phyloP scores from a whole-genome alignment of 2,888 invertebrate genomes.

The Agrochola circellaris region DNA sequence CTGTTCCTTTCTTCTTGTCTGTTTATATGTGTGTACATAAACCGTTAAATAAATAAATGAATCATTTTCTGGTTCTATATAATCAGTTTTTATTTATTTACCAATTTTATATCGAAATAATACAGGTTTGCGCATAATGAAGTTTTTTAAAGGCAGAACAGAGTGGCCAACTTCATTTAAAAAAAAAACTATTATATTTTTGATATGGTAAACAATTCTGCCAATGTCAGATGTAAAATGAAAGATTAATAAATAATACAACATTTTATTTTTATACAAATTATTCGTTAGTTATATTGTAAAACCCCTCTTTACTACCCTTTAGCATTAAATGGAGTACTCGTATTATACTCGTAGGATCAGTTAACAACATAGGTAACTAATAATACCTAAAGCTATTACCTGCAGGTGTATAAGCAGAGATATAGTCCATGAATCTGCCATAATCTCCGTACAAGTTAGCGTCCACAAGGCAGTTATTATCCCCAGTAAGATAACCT shows the following conservation, averaged over 20 bases:
- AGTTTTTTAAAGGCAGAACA: background rate
- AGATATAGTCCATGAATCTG: conserved; percentile 33
- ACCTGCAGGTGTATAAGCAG: conserved; percentile 33
- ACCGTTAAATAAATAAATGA: too few species aligned
- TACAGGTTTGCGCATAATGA: background rate
- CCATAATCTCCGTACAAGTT: conserved; percentile 27
- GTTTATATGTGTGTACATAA: too few species aligned
- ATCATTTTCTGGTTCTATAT: too few species aligned
- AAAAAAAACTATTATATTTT: background rate
- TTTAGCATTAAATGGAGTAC: background rate
- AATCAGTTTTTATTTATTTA: too few species aligned
- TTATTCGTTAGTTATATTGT: background rate
- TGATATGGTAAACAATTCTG: background rate
- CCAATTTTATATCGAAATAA: background rate
- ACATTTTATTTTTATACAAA: background rate
- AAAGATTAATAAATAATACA: too few species aligned
- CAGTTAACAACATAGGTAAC: background rate
- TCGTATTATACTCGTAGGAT: too few species aligned
- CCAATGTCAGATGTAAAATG: background rate
- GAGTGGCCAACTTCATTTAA: background rate
- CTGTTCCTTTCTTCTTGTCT: too few species aligned
- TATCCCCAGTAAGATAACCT: conserved; percentile 19
- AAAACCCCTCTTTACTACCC: background rate
- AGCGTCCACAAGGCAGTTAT: conserved; percentile 8
- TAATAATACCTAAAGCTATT: conserved; percentile 2